Base-by-base conservation (phyloP, 2,888 invertebrate genomes). In the Altica lythri region DNA sequence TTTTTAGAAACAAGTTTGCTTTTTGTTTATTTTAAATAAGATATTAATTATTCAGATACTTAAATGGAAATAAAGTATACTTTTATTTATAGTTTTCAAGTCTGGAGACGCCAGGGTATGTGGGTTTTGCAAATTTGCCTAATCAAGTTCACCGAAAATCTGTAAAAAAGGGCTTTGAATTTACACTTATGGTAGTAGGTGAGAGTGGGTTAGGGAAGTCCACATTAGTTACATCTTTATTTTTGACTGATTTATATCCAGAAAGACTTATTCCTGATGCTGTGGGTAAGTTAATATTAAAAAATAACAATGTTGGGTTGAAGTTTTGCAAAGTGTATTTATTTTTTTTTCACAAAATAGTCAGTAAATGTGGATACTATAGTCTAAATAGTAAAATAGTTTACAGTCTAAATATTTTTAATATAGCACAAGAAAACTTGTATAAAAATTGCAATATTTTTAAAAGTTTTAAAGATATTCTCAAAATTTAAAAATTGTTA, bases 91-190 rank as follows among this genome's bases (percentile, higher is more conserved):
- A 92, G 91, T 92, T 92, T 79, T 86, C 90, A 45, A 88, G 87
- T 70, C 77, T 91, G 64, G 92, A 92, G 76, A 90, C 91, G 0
- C 90, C 91, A 19, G 91, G 91, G 14, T 96, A 95, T 79, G 88
- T 94, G 27, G 94, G 94, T 2, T 94, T 94, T 77, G 96, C 95
- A 44, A 96, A 96, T 80, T 78, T 97, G 29, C 96, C 96, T 1
- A 95, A 96, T 77, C 96, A 96, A 78, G 95, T 97, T 17, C 95
- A 97, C 76, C 82, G 96, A 60, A 97, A 97, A 77, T 95, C 95
- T 0, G 96, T 96, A 47, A 97, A 97, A 77, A 96, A 95, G 74
- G 96, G 96, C 14, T 97, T 97, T 74, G 96, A 96, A 78, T 97
- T 97, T 75, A 96, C 96, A 0, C 79, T 97, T 8, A 96, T 97